Percentiles rank a stretch among this genome's conserved stretches.
phyloP scores from a whole-genome alignment of 2,888 invertebrate genomes.

The Trissolcus brochymenae region DNA sequence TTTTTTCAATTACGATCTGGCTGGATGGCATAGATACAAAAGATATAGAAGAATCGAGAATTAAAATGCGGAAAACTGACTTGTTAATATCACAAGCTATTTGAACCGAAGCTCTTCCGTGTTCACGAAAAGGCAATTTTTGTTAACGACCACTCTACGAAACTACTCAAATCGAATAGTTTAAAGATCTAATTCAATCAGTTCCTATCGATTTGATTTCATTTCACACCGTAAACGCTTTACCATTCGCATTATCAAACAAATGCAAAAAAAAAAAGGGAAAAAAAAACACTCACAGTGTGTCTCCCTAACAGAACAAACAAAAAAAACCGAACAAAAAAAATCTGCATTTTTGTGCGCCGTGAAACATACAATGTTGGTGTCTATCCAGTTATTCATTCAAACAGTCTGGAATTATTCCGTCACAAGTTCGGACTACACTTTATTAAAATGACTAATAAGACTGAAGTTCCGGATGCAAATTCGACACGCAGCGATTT shows the following conservation, averaged over 20 bases:
- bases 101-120: constrained; percentile 11
- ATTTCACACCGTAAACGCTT: constrained; percentile 31
- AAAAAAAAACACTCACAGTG: too few relatives aligned
- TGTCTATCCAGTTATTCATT: constrained; percentile 38
- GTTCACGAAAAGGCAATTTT: constrained; percentile 30
- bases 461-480: constrained; percentile 30
- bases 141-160: constrained; percentile 39
- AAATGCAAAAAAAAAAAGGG: not conserved
- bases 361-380: constrained; percentile 15
- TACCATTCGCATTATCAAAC: constrained; percentile 11
- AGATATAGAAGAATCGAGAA: constrained; percentile 14
- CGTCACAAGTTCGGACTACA: constrained; percentile 11
- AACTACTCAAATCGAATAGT: constrained; percentile 41
- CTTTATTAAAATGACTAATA: constrained; percentile 47
- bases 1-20: not conserved
- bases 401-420: constrained; percentile 41
- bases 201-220: constrained; percentile 38
- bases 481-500: constrained; percentile 18
- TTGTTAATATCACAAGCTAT: constrained; percentile 39
- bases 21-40: not conserved
- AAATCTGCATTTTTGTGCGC: too few relatives aligned
- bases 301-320: not conserved
- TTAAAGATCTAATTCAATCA: constrained; percentile 47
- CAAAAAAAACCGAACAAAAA: not conserved
- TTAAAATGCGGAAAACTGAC: constrained; percentile 15